Base-by-base conservation (phyloP, 1,140 invertebrate species). In the Himalopsyche phryganea region DNA sequence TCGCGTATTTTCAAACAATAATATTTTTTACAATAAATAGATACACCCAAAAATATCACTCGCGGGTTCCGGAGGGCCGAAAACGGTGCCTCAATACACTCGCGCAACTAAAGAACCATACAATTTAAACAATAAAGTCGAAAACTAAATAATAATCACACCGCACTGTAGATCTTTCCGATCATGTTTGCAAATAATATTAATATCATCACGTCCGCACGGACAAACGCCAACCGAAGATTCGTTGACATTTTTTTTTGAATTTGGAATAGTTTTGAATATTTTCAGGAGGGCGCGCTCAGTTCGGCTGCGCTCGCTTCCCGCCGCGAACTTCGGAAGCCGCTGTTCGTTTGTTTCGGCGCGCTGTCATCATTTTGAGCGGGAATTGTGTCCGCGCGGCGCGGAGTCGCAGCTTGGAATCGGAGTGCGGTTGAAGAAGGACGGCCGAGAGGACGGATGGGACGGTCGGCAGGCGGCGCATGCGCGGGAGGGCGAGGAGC, bases 1-100 rank as follows among this genome's bases (percentile, higher is more conserved):
- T 75, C 68, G 69, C 65, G 67, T 63, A 55, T 70, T 40, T 17
- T 7, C 13, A 47, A 55, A 55, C 45, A 47, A 55, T 40, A n/a
- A 40, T 40, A 40, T 4, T n/a, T 40, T 13, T 40, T 40, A 40
- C 11, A 40, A 40, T 13, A 40, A 40, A 28, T 28, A 13, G 50
- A 17, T 45, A 20, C 52, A 55, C 52, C 15, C n/a, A 32, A 56
- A 56, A 19, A 41, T n/a, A 42, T 49, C 47, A 56, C 54, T 41
- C 54, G 42, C 36, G 10, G 17, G 10, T 17, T 28, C 23, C 3
- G 23, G 23, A 41, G 13, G 40, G 17, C 13, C 40, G 17, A 13
- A 17, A 14, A 17, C 40, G 40, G 13, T 17, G 40, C 13, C 17
- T 13, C 17, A 41, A 41, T 14, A 13, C n/a, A 41, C n/a, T 41